phyloP scores from a whole-genome alignment of 2,113 vertebrate genomes.

The Pseudolaguvia tuberculata region DNA sequence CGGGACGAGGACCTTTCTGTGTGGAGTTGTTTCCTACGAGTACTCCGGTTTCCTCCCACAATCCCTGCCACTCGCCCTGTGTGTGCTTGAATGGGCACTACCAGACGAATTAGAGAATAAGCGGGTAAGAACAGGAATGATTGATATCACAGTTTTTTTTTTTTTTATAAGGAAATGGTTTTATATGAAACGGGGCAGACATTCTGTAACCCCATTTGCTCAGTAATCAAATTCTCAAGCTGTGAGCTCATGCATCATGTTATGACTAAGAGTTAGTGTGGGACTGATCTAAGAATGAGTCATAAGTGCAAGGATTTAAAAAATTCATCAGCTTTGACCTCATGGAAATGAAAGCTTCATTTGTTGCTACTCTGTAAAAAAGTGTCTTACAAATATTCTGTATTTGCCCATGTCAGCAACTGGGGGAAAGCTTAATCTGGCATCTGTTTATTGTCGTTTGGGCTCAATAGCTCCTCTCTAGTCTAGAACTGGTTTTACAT shows the following conservation, averaged over 20 bases:
- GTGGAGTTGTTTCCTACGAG: too few species aligned
- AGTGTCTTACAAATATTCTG: constrained; percentile 10
- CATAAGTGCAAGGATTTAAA: constrained; percentile 49
- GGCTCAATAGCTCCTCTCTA: too few species aligned
- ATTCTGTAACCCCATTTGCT: background rate
- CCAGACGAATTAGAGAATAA: too few species aligned
- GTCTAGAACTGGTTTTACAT: too few species aligned
- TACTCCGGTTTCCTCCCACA: too few species aligned
- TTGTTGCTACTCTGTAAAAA: background rate
- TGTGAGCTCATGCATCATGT: background rate
- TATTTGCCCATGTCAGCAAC: constrained; percentile 12
- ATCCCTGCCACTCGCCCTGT: too few species aligned
- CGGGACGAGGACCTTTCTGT: too few species aligned
- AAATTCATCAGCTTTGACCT: constrained; percentile 50
- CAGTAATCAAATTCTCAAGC: background rate
- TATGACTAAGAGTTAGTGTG: background rate
- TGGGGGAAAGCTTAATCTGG: too few species aligned
- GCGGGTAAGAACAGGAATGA: too few species aligned
- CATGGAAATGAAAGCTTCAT: constrained; percentile 27
- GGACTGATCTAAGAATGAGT: constrained; percentile 10
- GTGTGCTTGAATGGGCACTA: too few species aligned
- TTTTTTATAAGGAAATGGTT: background rate
- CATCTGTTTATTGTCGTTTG: too few species aligned
- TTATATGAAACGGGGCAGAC: background rate
- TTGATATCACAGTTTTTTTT: too few species aligned